Evolutionary conservation across 53 echinoderm and acorn worm genomes (phyloP), one percentile per base, ranked within the genome.

Genomic region (Echinometra lucunter): DNA sequence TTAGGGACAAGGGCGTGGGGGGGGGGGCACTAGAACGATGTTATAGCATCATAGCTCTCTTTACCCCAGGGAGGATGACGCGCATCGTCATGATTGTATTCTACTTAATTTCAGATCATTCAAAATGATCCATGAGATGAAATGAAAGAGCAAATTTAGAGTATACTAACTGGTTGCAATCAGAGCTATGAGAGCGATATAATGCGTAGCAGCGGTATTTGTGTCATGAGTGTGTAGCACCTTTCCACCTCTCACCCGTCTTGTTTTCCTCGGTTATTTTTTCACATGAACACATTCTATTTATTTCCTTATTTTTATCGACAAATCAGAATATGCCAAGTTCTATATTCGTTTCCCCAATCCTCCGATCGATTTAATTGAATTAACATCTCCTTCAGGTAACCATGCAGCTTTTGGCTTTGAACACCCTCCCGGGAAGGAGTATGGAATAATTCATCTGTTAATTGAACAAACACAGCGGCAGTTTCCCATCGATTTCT

Each of bases 391-490:
- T 38, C 6, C 3, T 81, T 19, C 44, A 81, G 30, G 74, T 74
- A 12, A 17, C 34, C 21, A 81, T 4, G 81, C 4, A 44, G 40
- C 81, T 44, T 44, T 81, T 32, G 72, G 72, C 72, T 72, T 35
- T 13, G 35, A 13, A 32, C 32, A 28, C 15, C 72, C 53, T n/a
- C 72, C 35, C 32, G 72, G 32, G 15, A 34, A 13, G 32, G 35
- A 72, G 32, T 25, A 81, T 44, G 44, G 81, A 10, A 85, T 85
- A 85, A 85, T 85, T 49, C 85, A 85, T 85, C 37, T 85, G 45
- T 11, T 85, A 49, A 85, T 85, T 85, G 85, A 85, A 85, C 85
- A 85, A 85, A 85, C 49, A 45, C 30, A 45, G 45, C 85, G 49
- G 85, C 85, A 47, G 37, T 45, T 85, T 85, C 49, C 30, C 30